Evolutionary conservation across 2,888 invertebrate species (phyloP).

Genomic region (Sphaerophoria taeniata): DNA sequence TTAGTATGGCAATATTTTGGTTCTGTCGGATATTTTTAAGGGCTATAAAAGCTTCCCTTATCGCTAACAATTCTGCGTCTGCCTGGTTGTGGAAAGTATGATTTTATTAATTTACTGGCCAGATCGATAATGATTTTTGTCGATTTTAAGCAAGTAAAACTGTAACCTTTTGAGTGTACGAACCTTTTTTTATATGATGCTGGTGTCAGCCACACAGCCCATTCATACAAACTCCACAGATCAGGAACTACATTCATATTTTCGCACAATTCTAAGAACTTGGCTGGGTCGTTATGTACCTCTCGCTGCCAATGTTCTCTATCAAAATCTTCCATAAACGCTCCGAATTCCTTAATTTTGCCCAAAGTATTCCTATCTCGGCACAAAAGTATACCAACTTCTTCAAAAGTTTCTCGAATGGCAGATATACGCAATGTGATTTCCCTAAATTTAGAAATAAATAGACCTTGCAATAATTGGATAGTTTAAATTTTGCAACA

Average conservation of each 20-base stretch:
- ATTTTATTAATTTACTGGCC: no score
- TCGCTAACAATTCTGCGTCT: no score
- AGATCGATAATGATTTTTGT: no score
- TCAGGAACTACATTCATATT: conserved; percentile 89
- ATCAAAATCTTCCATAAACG: conserved; percentile 82
- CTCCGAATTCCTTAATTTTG: conserved; percentile 81
- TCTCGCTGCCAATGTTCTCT: no score
- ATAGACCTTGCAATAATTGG: no score
- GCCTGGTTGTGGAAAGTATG: no score
- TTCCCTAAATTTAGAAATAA: conserved; percentile 82
- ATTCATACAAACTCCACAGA: conserved; percentile 90
- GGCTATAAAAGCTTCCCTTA: no score
- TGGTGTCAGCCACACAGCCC: conserved; percentile 94
- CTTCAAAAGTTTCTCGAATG: conserved; percentile 95
- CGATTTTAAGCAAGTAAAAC: no score
- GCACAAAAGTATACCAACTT: conserved; percentile 91
- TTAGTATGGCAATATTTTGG: no score
- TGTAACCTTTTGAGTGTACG: not conserved
- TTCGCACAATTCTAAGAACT: conserved; percentile 88
- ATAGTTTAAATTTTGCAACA: no score
- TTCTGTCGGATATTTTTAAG: no score
- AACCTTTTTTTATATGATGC: conserved; percentile 83
- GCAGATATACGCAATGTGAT: conserved; percentile 92
- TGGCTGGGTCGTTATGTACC: no score
- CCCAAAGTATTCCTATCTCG: conserved; percentile 83